Conservation (phyloP, 2,888 invertebrate genomes). For the Suillia variegata region DNA sequence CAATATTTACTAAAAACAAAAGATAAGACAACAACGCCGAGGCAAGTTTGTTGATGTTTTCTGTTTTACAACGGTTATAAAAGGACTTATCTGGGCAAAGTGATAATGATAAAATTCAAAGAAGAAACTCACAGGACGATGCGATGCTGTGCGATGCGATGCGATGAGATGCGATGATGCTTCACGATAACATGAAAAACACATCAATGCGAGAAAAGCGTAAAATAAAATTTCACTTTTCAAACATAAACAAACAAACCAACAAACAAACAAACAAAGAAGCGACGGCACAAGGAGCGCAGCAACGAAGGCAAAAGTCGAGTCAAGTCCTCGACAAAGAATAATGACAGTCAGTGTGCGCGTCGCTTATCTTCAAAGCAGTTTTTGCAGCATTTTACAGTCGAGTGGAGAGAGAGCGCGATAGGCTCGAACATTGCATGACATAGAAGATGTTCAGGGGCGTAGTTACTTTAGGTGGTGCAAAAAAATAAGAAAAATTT, state of each 20-base stretch:
- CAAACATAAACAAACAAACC: constrained; percentile 8
- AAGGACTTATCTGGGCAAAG: constrained; percentile 12
- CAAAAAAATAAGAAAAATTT: too few relatives aligned
- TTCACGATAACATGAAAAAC: constrained; percentile 17
- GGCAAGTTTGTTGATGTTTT: constrained; percentile 14
- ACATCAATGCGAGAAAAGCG: constrained; percentile 12
- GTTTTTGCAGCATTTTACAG: constrained; percentile 3
- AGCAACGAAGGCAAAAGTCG: neutral
- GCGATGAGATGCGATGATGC: constrained; percentile 1
- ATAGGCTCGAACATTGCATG: neutral
- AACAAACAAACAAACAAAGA: too few relatives aligned
- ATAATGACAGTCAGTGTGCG: constrained; percentile 8
- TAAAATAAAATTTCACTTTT: constrained; percentile 18
- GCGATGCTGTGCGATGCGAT: too few relatives aligned
- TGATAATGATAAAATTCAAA: constrained; percentile 14
- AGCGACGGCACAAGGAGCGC: neutral
- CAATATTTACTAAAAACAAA: constrained; percentile 15
- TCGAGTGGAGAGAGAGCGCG: neutral
- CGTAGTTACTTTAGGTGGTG: too few relatives aligned
- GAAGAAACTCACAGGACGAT: constrained; percentile 1
- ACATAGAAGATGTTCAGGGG: too few relatives aligned
- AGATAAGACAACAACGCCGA: constrained; percentile 12
- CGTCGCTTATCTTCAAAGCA: constrained; percentile 10
- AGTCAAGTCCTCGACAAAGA: neutral
- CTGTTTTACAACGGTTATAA: constrained; percentile 17